Base-by-base conservation (phyloP, 2,888 invertebrate genomes). In the Myopa tessellatipennis region DNA sequence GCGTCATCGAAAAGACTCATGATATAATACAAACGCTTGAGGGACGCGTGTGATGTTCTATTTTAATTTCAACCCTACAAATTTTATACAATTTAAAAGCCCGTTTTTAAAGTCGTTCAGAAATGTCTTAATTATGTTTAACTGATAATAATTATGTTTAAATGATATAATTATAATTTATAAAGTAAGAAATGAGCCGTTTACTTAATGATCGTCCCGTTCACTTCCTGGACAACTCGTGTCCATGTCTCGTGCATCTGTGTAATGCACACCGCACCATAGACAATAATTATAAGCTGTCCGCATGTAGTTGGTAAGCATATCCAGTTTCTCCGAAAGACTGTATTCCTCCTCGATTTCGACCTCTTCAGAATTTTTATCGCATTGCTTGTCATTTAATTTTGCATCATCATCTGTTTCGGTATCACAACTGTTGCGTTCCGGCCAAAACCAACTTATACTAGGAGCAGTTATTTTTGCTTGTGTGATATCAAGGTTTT, bases 181-280 rank as follows among this genome's bases (percentile, higher is more conserved):
- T 45, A 74, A 65, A 45, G 10, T 10, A 6, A 10, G 16, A 65
- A 45, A 45, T 10, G 7, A 10, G 16, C 12, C 50, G 70, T 74
- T 67, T 73, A 52, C 18, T 82, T 83, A 90, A 86, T 95, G 94
- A 80, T 93, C 92, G 83, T 91, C 91, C 84, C 93, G 90, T 67
- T 91, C 91, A 26, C 88, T 88, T 4, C 95, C 95, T 3, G 94
- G 94, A 88, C 95, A 95, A 84, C 91, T 92, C 14, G 89, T 87
- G 68, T 87, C 85, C 79, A 94, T 85, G 86, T 95, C 94, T 50
- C 91, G 90, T 71, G 88, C 88, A 88, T 93, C 92, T 78, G 92
- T 90, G 87, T 92, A 95, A 70, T 91, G 91, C 6, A 92, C 91
- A 14, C 93, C 94, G 90, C 96, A 96, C 93, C 95, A 96, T 74